These are phyloP conservation scores for Drosophila monieri DNA, from an alignment of 2,888 invertebrate genomes.

Conservation along the genomic window DNA sequence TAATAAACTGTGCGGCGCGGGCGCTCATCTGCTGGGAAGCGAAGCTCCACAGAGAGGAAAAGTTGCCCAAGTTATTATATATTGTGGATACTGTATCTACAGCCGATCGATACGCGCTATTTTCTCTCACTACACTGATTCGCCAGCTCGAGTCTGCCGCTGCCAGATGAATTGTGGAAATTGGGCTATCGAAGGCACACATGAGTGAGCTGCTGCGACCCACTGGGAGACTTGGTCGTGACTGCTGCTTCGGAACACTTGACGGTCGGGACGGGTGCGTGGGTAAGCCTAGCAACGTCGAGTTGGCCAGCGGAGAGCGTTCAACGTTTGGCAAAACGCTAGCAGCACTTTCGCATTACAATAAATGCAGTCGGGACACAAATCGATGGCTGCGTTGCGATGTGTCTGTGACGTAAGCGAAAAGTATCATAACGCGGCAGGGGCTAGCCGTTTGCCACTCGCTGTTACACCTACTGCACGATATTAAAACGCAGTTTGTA, in stretches of 20 bases:
- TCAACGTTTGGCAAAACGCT: constrained; percentile 10
- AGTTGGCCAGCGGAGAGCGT: constrained; percentile 14
- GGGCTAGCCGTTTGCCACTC: constrained; percentile 11
- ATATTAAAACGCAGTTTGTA: constrained; percentile 48
- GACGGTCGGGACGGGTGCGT: constrained; percentile 32
- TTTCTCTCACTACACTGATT: constrained; percentile 6
- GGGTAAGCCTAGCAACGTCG: constrained; percentile 20
- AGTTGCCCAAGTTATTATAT: background rate
- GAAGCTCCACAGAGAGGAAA: background rate
- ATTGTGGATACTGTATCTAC: too few species aligned
- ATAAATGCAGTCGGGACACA: constrained; percentile 22
- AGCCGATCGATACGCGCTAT: background rate
- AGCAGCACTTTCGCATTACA: constrained; percentile 22
- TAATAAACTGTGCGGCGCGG: constrained; percentile 15
- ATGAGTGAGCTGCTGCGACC: constrained; percentile 13
- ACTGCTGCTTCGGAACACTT: constrained; percentile 33
- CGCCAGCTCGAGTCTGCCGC: constrained; percentile 11
- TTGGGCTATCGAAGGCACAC: constrained; percentile 36
- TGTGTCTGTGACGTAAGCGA: constrained; percentile 15
- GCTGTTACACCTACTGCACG: constrained; percentile 39
- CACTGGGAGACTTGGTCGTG: constrained; percentile 42
- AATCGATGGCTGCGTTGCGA: constrained; percentile 38
- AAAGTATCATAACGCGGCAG: constrained; percentile 11
- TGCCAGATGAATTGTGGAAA: constrained; percentile 42
- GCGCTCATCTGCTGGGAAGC: constrained; percentile 44